phyloP scores from a whole-genome alignment of 2,888 invertebrate species.

The Prionchulus punctatus region DNA sequence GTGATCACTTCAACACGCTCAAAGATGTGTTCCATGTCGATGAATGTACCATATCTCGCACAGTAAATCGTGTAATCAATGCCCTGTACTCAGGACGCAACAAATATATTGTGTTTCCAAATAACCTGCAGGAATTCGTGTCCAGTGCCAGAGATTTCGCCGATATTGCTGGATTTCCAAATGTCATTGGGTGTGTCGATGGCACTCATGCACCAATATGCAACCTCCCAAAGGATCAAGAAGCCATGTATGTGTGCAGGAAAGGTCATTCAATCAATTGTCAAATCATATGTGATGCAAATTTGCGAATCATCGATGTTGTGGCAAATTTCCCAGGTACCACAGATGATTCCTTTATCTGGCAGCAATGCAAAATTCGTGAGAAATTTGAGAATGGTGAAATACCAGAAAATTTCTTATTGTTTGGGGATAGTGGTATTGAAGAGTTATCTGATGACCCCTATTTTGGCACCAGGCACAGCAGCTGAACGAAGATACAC shows the following conservation, averaged over 20 bases:
- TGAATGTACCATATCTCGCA: too few species aligned
- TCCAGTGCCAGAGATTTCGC: too few species aligned
- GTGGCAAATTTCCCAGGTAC: constrained; percentile 18
- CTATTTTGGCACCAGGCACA: constrained; percentile 18
- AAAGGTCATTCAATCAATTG: constrained; percentile 20
- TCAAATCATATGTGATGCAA: constrained; percentile 16
- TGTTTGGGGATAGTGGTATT: constrained; percentile 29
- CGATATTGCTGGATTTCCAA: constrained; percentile 15
- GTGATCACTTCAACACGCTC: too few species aligned
- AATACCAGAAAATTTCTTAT: constrained; percentile 16
- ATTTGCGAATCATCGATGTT: constrained; percentile 13
- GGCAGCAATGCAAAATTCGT: constrained; percentile 10
- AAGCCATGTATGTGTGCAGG: constrained; percentile 14
- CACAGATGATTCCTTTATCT: constrained; percentile 17
- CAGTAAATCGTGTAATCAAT: too few species aligned
- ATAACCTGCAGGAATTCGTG: too few species aligned
- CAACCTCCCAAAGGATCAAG: constrained; percentile 14
- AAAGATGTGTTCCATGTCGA: too few species aligned
- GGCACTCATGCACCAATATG: constrained; percentile 18
- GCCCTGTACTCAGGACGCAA: too few species aligned
- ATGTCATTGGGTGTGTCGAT: constrained; percentile 18
- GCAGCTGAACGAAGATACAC: constrained; percentile 24
- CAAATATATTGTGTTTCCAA: too few species aligned
- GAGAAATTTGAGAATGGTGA: constrained; percentile 11
- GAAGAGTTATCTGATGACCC: constrained; percentile 22